These are phyloP conservation scores for Calliopsis andreniformis DNA, from an alignment of 1,140 invertebrate species.

Conservation along the genomic window DNA sequence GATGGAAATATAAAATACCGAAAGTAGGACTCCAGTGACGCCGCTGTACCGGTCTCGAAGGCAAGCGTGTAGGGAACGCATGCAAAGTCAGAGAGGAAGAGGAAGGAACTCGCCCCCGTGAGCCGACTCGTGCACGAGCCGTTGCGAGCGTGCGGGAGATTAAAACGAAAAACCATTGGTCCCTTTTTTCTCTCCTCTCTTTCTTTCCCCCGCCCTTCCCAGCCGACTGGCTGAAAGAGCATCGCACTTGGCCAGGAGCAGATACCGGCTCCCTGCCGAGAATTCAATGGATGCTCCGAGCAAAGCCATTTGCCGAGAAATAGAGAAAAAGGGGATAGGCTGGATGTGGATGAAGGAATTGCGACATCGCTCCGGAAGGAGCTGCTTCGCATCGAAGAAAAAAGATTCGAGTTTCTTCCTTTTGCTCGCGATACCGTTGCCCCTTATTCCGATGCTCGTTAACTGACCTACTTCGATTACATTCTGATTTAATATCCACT, in stretches of 20 bases:
- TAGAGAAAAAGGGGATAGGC: slow-evolving; percentile 24
- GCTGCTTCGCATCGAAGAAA: not conserved
- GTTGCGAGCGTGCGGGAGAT: slow-evolving; percentile 58
- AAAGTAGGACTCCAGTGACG: slow-evolving; percentile 7
- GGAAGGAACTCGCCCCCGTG: slow-evolving; percentile 49
- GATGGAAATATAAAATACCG: not conserved
- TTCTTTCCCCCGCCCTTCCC: slow-evolving; percentile 3
- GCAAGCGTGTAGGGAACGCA: not conserved
- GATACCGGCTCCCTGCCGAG: slow-evolving; percentile 35
- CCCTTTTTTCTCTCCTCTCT: slow-evolving; percentile 2
- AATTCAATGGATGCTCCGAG: slow-evolving; percentile 55
- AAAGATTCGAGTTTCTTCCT: not conserved
- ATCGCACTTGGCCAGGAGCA: slow-evolving; percentile 41
- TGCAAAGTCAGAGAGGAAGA: slow-evolving; percentile 44
- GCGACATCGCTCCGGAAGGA: slow-evolving; percentile 30
- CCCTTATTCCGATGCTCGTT: slow-evolving; percentile 1
- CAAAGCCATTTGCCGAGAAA: slow-evolving; percentile 36
- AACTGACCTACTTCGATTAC: slow-evolving; percentile 27
- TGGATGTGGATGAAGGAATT: slow-evolving; percentile 18
- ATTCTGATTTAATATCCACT: too few relatives aligned
- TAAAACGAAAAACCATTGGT: slow-evolving; percentile 64
- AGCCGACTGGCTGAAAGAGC: slow-evolving; percentile 48
- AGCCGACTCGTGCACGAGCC: slow-evolving; percentile 55
- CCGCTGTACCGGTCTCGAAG: slow-evolving; percentile 20
- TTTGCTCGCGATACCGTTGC: not conserved